Evolutionary conservation across 2,797 vertebrate genomes (phyloP).

Genomic region (Intellagama lesueurii): DNA sequence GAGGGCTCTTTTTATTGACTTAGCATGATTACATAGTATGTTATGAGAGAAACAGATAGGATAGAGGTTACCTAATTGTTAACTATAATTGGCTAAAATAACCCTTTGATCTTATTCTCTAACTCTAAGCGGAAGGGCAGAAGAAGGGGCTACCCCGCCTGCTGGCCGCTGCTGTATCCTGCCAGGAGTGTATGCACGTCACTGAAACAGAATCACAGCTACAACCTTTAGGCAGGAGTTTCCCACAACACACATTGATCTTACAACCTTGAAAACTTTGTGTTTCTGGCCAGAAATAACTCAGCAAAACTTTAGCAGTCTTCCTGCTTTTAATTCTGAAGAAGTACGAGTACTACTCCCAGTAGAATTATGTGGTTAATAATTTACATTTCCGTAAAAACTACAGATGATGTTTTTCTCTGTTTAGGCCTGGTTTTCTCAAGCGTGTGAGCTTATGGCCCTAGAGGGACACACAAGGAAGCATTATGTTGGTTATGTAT

Average conservation of each 20-base stretch:
- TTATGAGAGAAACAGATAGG: too few relatives aligned
- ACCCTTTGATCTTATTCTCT: too few relatives aligned
- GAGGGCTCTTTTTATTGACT: too few relatives aligned
- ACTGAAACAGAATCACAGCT: too few relatives aligned
- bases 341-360: constrained; percentile 33
- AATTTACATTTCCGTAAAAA: constrained; percentile 54
- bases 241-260: constrained; percentile 12
- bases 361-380: constrained; percentile 2
- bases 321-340: constrained; percentile 31
- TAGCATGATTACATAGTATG: too few relatives aligned
- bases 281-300: constrained; percentile 38
- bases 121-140: too few relatives aligned
- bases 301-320: constrained; percentile 19
- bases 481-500: constrained; percentile 34
- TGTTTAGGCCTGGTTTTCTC: constrained; percentile 59
- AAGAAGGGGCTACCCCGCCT: too few relatives aligned
- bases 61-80: too few relatives aligned
- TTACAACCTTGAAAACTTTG: neutral
- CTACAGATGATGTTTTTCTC: constrained; percentile 39
- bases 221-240: too few relatives aligned
- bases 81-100: too few relatives aligned
- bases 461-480: constrained; percentile 41
- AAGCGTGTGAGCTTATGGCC: constrained; percentile 49
- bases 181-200: too few relatives aligned
- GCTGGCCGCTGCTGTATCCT: too few relatives aligned